Evolutionary conservation across 2,113 vertebrate species (phyloP).

Genomic region (Gila orcuttii): DNA sequence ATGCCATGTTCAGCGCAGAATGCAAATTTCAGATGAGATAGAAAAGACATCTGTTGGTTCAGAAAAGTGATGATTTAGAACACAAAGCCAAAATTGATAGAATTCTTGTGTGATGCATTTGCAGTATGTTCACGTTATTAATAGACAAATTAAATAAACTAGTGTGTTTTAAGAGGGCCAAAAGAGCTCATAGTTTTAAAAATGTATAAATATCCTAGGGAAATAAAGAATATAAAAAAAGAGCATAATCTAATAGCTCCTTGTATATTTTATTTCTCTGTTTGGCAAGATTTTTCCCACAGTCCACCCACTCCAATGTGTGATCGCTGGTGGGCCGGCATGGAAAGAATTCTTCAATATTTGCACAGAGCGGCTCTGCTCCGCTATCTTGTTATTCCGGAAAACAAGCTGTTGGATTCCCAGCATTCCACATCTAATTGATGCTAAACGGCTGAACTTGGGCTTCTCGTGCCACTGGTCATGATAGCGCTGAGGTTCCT

Average conservation of each 20-base stretch:
- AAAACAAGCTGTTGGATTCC: slow-evolving; percentile 77
- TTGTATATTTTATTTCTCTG: slow-evolving; percentile 59
- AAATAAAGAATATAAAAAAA: background rate
- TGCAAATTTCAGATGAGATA: background rate
- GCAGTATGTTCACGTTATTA: background rate
- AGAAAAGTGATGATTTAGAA: background rate
- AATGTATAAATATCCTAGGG: background rate
- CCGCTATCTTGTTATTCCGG: slow-evolving; percentile 76
- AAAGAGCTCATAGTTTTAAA: background rate
- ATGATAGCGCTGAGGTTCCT: slow-evolving; percentile 12
- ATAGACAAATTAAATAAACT: background rate
- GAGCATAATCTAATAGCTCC: slow-evolving; percentile 34
- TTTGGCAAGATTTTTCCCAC: slow-evolving; percentile 74
- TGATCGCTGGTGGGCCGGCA: slow-evolving; percentile 63
- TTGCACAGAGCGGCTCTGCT: slow-evolving; percentile 75
- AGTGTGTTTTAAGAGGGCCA: background rate
- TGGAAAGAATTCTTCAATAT: slow-evolving; percentile 80
- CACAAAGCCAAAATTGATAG: background rate
- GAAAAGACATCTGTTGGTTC: background rate
- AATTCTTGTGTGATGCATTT: background rate
- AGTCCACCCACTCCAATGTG: slow-evolving; percentile 65
- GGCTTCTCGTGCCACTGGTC: slow-evolving; percentile 56
- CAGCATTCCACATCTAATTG: slow-evolving; percentile 84
- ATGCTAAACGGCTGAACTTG: slow-evolving; percentile 76
- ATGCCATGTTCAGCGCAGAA: background rate